Evolutionary conservation across 2,888 invertebrate genomes (phyloP).

Genomic region (Nomada goodeniana): DNA sequence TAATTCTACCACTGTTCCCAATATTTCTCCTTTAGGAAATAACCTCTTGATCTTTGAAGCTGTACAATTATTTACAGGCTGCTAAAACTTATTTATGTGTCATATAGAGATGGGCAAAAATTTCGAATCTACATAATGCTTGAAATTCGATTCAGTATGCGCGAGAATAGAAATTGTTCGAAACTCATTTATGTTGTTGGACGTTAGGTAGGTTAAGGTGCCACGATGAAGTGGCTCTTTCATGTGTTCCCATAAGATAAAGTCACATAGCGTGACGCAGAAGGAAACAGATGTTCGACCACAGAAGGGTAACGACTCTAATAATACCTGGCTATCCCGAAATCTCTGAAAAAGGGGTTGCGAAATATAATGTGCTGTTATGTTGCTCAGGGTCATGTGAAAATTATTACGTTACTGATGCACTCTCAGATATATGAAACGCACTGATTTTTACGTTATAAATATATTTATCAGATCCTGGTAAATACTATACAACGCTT

Average conservation of each 20-base stretch:
- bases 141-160: neutral
- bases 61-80: too few species aligned
- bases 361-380: neutral
- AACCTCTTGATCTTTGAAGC: too few species aligned
- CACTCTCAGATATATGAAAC: too few species aligned
- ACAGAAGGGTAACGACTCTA: slow-evolving; percentile 9
- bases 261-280: slow-evolving; percentile 42
- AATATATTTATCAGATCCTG: too few species aligned
- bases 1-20: too few species aligned
- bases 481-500: too few species aligned
- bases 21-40: too few species aligned
- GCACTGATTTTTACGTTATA: too few species aligned
- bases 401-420: neutral
- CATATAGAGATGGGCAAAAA: too few species aligned
- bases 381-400: neutral
- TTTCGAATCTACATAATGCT: neutral
- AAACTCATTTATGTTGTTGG: neutral
- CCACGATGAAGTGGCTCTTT: neutral
- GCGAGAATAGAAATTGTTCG: neutral
- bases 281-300: slow-evolving; percentile 53
- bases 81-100: too few species aligned
- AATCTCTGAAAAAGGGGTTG: slow-evolving; percentile 11
- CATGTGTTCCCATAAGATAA: slow-evolving; percentile 26
- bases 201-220: neutral
- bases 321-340: slow-evolving; percentile 21